Evolutionary conservation across 2,888 invertebrate species (phyloP), one percentile per base, ranked within the genome.

Genomic region (Temnothorax unifasciatus): DNA sequence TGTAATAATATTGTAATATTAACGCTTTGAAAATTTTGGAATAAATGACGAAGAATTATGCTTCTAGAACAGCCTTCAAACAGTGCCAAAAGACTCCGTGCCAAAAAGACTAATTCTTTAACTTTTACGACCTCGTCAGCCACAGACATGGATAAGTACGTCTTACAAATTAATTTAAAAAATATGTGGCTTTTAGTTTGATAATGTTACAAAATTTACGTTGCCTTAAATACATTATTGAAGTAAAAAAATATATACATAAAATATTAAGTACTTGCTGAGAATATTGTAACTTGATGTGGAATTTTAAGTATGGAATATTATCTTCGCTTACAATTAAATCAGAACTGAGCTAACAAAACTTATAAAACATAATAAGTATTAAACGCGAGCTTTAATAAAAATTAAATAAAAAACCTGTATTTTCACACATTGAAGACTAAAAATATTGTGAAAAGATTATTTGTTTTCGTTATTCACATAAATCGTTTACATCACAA

Each of bases 1-100:
- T 54, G 2, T n/a, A 77, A 57, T 21, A 68, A 77, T 77, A n/a
- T 9, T 64, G 66, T 57, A 57, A 41, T 57, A 25, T 11, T 18
- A 8, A 13, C 18, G n/a, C 25, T 76, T 52, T 64, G 25, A 13
- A 44, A 41, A 41, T 44, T 61, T 61, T 29, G 15, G n/a, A 41
- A 66, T n/a, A 41, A 77, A 29, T 25, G 6, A 64, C 18, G 2
- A 41, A 63, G 18, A 50, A n/a, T 34, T 57, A 29, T 50, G n/a
- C 15, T 44, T 59, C 8, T 50, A 38, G 5, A 38, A 75, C 8
- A 54, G 4, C 25, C 21, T 29, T 3, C 29, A 29, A 29, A 29
- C 29, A 29, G 3, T 29, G 29, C 29, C 29, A 29, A 34, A 6
- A 34, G 6, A 4, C 34, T 54, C 21, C 4, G 44, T 34, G 47